Base-by-base conservation (phyloP, 1,140 invertebrate genomes). In the Pseudomyrmex sp. region DNA sequence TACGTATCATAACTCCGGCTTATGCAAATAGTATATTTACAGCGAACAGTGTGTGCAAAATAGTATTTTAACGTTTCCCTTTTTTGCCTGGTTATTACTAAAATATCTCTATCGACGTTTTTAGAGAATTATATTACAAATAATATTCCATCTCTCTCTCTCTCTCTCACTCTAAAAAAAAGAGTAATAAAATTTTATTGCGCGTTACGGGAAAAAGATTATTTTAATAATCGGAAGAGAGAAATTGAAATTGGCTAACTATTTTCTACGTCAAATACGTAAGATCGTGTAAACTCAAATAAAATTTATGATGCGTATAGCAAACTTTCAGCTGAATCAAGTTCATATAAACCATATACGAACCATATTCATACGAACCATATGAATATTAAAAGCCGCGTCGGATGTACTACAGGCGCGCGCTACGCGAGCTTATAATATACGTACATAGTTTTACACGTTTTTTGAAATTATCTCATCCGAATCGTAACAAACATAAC, bases 1-100 rank as follows among this genome's bases (percentile, higher is more conserved):
- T 80, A 80, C 44, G 20, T 76, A 54, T 48, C 52, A n/a, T 70
- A 50, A 70, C 54, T 80, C 35, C n/a, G 4, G 54, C n/a, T 54
- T 15, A 13, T 0, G 23, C 20, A 79, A 70, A 69, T 15, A 72
- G 26, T 44, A 23, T 79, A 52, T 79, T 65, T 70, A 66, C 20
- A 35, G 7, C n/a, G 46, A 9, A 50, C 26, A 7, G 35, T 35
- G 35, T 35, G 35, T 23, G 35, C n/a, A 59, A 79, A 70, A 80
- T 26, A n/a, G 7, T 20, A 77, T 18, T 75, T 52, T 65, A 75
- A 50, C 23, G 10, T 9, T 48, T 13, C 35, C 9, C 15, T 12
- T 2, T 50, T 8, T 5, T 74, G 44, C 35, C 54, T 26, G 35
- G n/a, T 77, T 23, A 56, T 44, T 4, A 9, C 1, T 68, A 68